Conservation (phyloP, 1,140 invertebrate genomes). For the Sesamia nonagrioides region DNA sequence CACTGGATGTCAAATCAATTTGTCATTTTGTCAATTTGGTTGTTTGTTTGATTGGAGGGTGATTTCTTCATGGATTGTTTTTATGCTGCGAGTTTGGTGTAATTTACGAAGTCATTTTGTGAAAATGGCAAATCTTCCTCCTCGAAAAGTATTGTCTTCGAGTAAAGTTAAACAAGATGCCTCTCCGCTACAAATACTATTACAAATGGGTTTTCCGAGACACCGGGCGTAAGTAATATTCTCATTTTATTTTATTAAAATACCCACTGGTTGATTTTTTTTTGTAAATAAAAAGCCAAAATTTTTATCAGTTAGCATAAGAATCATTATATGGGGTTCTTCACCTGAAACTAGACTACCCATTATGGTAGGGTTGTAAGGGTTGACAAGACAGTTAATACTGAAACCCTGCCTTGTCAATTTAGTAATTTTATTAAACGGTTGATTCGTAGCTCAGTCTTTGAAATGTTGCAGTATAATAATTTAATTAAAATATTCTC, state of each 20-base stretch:
- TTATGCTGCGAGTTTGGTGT: slow-evolving; percentile 54
- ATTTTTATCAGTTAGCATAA: neutral
- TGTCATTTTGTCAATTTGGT: neutral
- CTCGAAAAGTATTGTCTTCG: slow-evolving; percentile 84
- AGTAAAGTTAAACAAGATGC: slow-evolving; percentile 91
- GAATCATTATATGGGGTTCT: slow-evolving; percentile 4
- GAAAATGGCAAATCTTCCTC: slow-evolving; percentile 73
- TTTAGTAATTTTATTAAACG: neutral
- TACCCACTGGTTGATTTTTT: neutral
- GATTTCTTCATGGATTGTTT: slow-evolving; percentile 45
- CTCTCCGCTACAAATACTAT: slow-evolving; percentile 92
- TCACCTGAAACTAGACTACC: neutral
- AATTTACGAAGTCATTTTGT: slow-evolving; percentile 41
- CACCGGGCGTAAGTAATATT: slow-evolving; percentile 91
- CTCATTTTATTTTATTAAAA: slow-evolving; percentile 39
- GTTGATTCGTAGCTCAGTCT: too few species aligned
- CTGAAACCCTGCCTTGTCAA: neutral
- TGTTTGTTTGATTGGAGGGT: slow-evolving; percentile 11
- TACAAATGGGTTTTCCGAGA: slow-evolving; percentile 96
- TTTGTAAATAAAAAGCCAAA: neutral
- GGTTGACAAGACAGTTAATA: too few species aligned
- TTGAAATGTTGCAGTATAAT: too few species aligned
- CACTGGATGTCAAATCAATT: neutral
- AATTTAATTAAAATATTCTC: too few species aligned
- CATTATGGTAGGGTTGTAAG: too few species aligned